phyloP scores from a whole-genome alignment of 1,140 invertebrate genomes.

The Solenopsis invicta region DNA sequence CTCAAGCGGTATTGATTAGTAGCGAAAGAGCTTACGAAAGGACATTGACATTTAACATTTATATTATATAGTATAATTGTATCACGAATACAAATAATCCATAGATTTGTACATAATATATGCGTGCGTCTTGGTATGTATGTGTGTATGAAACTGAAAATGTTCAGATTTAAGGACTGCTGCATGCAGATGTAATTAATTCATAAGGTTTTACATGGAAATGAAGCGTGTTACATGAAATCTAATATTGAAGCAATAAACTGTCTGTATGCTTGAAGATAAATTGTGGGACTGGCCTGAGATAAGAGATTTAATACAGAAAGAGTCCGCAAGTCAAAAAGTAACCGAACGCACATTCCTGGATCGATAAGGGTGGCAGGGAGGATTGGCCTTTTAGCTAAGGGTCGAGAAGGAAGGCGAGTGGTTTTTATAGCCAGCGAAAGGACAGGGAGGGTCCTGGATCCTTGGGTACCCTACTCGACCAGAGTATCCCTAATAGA shows the following conservation, averaged over 20 bases:
- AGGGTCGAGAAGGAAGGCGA: constrained; percentile 86
- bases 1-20: constrained; percentile 80
- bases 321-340: constrained; percentile 67
- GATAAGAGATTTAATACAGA: constrained; percentile 23
- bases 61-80: neutral
- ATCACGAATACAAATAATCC: neutral
- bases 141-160: neutral
- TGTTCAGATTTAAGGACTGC: neutral
- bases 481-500: constrained; percentile 87
- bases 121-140: too few relatives aligned
- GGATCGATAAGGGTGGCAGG: constrained; percentile 79
- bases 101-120: neutral
- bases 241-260: constrained; percentile 7
- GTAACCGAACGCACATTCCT: constrained; percentile 71
- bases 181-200: neutral
- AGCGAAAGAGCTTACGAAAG: neutral
- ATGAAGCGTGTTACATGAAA: neutral
- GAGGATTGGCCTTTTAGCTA: constrained; percentile 86
- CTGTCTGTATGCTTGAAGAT: constrained; percentile 6
- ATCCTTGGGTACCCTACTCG: constrained; percentile 85
- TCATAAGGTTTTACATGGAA: neutral
- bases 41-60: neutral
- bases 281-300: constrained; percentile 22
- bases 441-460: constrained; percentile 84
- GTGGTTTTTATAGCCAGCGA: constrained; percentile 87